Evolutionary conservation across 2,888 invertebrate genomes (phyloP).

Genomic region (Mythimna vitellina): DNA sequence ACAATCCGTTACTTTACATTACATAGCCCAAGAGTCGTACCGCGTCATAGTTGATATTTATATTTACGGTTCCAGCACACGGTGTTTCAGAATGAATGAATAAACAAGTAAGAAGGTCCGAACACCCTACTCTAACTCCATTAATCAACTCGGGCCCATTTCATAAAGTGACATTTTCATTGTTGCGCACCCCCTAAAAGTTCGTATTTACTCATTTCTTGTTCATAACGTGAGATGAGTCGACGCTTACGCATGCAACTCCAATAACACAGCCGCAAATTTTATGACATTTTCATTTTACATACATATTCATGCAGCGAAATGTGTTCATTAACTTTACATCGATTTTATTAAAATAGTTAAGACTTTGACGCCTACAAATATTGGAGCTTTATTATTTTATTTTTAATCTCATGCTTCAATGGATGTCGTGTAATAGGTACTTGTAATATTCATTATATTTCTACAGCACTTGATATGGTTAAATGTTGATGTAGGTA

Average conservation of each 20-base stretch:
- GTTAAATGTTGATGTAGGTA: neutral
- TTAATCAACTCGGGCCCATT: constrained; percentile 86
- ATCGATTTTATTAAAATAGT: constrained; percentile 51
- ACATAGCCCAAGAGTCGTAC: constrained; percentile 28
- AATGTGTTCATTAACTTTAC: constrained; percentile 53
- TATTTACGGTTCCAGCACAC: constrained; percentile 68
- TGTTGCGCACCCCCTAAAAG: constrained; percentile 82
- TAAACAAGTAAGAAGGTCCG: constrained; percentile 82
- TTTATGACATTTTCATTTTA: constrained; percentile 62
- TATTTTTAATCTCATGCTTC: constrained; percentile 13
- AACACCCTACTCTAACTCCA: constrained; percentile 80
- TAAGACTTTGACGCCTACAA: constrained; percentile 30
- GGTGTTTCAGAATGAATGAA: constrained; percentile 73
- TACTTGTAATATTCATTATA: neutral
- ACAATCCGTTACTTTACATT: constrained; percentile 50
- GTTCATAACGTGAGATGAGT: constrained; percentile 77
- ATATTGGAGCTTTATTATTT: constrained; percentile 29
- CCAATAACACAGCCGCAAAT: constrained; percentile 76
- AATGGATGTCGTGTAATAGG: constrained; percentile 2
- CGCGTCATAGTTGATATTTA: constrained; percentile 66
- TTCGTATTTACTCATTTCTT: constrained; percentile 84
- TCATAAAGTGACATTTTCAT: constrained; percentile 90
- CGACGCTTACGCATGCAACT: constrained; percentile 73
- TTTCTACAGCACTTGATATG: neutral
- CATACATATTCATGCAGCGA: constrained; percentile 57